Evolutionary conservation across 2,113 vertebrate genomes (phyloP).

Genomic region (Pedionomus torquatus): DNA sequence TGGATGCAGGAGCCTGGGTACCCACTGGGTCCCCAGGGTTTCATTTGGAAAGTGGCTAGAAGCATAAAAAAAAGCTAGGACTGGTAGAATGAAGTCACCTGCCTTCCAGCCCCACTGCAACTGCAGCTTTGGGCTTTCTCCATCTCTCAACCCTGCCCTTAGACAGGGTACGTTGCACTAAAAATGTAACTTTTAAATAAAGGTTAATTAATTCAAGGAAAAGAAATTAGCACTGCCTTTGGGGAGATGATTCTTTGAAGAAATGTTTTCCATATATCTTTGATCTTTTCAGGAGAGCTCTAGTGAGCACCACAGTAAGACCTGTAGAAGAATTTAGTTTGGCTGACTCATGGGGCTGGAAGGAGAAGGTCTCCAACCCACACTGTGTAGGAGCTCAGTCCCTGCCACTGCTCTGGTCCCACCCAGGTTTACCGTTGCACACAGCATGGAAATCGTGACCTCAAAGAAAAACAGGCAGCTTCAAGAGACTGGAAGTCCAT

Average conservation of each 20-base stretch:
- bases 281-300: not conserved
- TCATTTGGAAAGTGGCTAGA: not conserved
- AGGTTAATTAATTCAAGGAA: not conserved
- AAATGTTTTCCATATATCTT: not conserved
- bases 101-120: not conserved
- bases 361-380: not conserved
- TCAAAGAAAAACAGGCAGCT: not conserved
- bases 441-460: not conserved
- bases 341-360: not conserved
- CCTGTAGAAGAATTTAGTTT: not conserved
- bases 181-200: not conserved
- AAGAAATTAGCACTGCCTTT: not conserved
- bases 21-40: not conserved
- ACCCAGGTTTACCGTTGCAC: not conserved
- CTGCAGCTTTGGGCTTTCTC: not conserved
- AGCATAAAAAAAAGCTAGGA: not conserved
- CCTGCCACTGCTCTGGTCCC: not conserved
- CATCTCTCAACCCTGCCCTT: not conserved
- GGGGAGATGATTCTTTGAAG: not conserved
- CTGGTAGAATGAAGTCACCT: rapidly evolving
- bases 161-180: not conserved
- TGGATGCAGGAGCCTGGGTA: not conserved
- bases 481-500: not conserved
- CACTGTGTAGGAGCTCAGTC: rapidly evolving
- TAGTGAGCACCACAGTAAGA: not conserved